Base-by-base conservation (phyloP, 2,797 vertebrate species). In the Sardinella longiceps region DNA sequence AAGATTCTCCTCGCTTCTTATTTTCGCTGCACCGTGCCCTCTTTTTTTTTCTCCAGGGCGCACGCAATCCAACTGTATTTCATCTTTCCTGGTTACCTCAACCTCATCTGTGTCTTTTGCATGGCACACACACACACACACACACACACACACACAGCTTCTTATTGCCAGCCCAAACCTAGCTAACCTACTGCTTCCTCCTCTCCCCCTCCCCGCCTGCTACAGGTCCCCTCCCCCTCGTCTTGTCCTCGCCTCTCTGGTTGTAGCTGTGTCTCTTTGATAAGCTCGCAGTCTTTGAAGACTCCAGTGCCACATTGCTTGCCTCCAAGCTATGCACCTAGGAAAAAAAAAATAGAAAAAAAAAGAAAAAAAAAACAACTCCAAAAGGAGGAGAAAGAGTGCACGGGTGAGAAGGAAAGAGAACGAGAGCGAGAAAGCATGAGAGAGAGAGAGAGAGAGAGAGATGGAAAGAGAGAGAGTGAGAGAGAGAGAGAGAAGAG, bases 281-380 rank as follows among this genome's bases (percentile, higher is more conserved):
- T 89, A 90, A 89, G 83, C 84, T 82, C 86, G 77, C 77, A 88
- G 81, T 85, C 88, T 89, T 89, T 90, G 89, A 90, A 89, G 86
- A 84, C 86, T 88, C 87, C 51, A 51, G 86, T 53, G 87, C 85
- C 85, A 87, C 85, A 85, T 81, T 66, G 51, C 83, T 70, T 87
- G 85, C 87, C 87, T 87, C 70, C 85, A 58, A 86, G 85, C 86
- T 86, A 89, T 82, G 83, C 83, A 86, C 66, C 56, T 83, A 84
- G 48, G 30, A 81, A 9, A 70, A 82, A 45, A 66, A 70, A 70
- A 23, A 14, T 12, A 30, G 56, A 60, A 80, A 84, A 33, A 23
- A 12, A 9, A 46, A 51, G 83, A 63, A 84, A 82, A 9, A 80
- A 43, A 43, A 77, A 39, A 77, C 39, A 70, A 81, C 46, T 86